Conservation (phyloP, 2,888 invertebrate genomes). For the Maniola hyperantus region DNA sequence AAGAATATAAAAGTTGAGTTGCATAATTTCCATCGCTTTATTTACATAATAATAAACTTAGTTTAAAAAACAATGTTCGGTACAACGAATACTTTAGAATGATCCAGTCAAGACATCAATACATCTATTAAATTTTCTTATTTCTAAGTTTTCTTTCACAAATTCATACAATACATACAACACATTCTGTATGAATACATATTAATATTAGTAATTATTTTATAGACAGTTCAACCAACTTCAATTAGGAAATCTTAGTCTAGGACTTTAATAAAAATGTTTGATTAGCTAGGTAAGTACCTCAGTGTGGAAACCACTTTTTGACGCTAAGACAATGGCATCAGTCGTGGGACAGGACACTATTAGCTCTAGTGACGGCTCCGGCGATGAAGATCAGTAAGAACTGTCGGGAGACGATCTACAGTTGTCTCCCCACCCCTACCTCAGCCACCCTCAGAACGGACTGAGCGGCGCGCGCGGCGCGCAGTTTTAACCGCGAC, state of each 20-base stretch:
- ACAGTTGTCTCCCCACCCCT: no score
- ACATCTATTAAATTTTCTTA: constrained; percentile 35
- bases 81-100: constrained; percentile 43
- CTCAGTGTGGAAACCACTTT: no score
- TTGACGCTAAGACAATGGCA: no score
- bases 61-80: constrained; percentile 43
- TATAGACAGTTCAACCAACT: constrained; percentile 5
- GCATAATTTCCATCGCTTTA: constrained; percentile 38
- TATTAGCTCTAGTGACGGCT: no score
- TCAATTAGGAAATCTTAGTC: background rate
- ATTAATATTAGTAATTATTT: background rate
- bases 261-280: background rate
- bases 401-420: no score
- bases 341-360: no score
- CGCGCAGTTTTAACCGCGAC: no score
- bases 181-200: background rate
- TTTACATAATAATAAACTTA: constrained; percentile 46
- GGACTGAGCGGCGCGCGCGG: no score
- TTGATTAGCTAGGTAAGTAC: no score
- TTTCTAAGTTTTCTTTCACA: constrained; percentile 17
- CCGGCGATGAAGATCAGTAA: no score
- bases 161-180: background rate
- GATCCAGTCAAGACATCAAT: constrained; percentile 45
- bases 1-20: background rate
- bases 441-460: no score